phyloP scores from a whole-genome alignment of 2,113 vertebrate species.

The Callaeas wilsoni region DNA sequence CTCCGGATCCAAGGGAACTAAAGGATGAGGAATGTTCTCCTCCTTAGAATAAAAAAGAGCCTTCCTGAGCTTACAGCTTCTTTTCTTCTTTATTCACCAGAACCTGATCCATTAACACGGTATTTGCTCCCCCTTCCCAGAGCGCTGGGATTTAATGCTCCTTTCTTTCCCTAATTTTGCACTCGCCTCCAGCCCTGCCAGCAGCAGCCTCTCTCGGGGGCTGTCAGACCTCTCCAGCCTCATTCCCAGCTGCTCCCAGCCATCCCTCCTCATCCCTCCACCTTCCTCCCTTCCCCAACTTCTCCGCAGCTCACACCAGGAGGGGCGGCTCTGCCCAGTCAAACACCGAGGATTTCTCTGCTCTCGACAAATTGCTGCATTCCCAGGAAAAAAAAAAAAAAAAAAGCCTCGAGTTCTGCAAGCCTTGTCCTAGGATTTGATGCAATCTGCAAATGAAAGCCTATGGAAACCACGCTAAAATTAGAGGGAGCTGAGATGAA shows the following conservation, averaged over 20 bases:
- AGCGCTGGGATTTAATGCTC: not conserved
- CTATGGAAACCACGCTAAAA: slow-evolving; percentile 45
- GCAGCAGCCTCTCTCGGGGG: not conserved
- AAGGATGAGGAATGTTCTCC: not conserved
- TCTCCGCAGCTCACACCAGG: not conserved
- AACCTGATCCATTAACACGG: not conserved
- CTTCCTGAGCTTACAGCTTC: not conserved
- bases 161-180: not conserved
- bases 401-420: not conserved
- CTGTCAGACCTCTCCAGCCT: not conserved
- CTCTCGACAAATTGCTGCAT: slow-evolving; percentile 5
- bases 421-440: not conserved
- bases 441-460: slow-evolving; percentile 51
- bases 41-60: not conserved
- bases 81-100: not conserved
- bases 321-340: not conserved
- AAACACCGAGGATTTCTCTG: not conserved
- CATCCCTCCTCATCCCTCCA: not conserved
- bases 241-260: not conserved
- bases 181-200: not conserved
- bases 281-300: not conserved
- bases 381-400: not conserved
- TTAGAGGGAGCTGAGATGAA: slow-evolving; percentile 38
- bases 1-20: not conserved
- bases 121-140: not conserved